These are phyloP conservation scores for Oncorhynchus gorbuscha DNA, from an alignment of 2,113 vertebrate species.

Conservation along the genomic window DNA sequence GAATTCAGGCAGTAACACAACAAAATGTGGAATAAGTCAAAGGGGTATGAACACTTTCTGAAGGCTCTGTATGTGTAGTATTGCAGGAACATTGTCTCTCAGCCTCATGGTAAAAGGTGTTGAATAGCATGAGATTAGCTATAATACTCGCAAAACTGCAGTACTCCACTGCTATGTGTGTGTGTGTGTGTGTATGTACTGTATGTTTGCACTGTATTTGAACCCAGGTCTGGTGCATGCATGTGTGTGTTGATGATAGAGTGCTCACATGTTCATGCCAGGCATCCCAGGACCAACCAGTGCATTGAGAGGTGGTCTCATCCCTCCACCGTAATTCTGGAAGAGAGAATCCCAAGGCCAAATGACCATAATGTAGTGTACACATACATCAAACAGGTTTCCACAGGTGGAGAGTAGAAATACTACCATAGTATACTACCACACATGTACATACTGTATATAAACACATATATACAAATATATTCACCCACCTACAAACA, in stretches of 20 bases:
- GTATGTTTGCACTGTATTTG: not conserved
- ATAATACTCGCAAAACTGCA: too few relatives aligned
- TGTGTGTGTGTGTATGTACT: too few relatives aligned
- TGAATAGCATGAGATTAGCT: too few relatives aligned
- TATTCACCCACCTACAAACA: not conserved
- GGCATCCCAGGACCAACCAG: slow-evolving; percentile 96
- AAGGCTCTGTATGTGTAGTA: not conserved
- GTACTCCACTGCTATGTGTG: too few relatives aligned
- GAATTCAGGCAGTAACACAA: too few relatives aligned
- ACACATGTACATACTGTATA: not conserved
- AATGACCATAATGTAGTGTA: slow-evolving; percentile 71
- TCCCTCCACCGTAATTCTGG: slow-evolving; percentile 95
- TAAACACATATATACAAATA: not conserved
- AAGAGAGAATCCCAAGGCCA: slow-evolving; percentile 79
- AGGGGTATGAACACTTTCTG: too few relatives aligned
- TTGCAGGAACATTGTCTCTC: too few relatives aligned
- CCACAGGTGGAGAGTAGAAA: not conserved
- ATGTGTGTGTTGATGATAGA: not conserved
- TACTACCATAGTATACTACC: not conserved
- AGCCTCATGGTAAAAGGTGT: too few relatives aligned
- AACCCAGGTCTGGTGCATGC: too few relatives aligned
- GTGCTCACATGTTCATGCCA: slow-evolving; percentile 95
- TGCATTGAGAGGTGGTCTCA: slow-evolving; percentile 97
- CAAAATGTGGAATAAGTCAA: too few relatives aligned
- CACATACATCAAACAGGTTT: not conserved